Evolutionary conservation across 2,888 invertebrate species (phyloP), one percentile per base, ranked within the genome.

Genomic region (Spilarctia lutea): DNA sequence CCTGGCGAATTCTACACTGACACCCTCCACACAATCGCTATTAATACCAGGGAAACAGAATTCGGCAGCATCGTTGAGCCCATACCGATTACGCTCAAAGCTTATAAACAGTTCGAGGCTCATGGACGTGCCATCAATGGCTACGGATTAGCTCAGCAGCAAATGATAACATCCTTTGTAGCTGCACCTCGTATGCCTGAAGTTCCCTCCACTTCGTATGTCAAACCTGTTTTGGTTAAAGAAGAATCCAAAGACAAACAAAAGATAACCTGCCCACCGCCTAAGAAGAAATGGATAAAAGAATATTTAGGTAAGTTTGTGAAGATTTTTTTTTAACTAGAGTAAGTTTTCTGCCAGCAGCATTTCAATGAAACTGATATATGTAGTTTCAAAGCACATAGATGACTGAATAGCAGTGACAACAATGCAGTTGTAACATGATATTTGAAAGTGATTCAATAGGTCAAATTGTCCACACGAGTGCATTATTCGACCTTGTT

Each of bases 281-380:
- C 97, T 66, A 97, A 97, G 94, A 97, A 97, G 95, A 97, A 97
- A 91, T 97, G 97, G 97, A 97, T 97, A 82, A 96, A 96, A 86
- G 97, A 97, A 89, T 97, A 97, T 90, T 92, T 97, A 85, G 96
- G 96, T 94, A 92, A 97, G 97, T 93, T 75, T 68, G 63, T 72
- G 60, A 75, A 30, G 13, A 42, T 65, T 65, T 56, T 30, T 18
- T 24, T 16, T 45, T 69, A 24, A 65, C 13, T 20, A 45, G 71
- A 30, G 27, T 70, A n/a, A 39, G 1, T 39, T 18, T 6, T 20
- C 11, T 11, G 8, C 18, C 20, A 39, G 18, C 20, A 42, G 20
- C 16, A 24, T 35, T 35, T 13, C 20, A 68, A 7, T 56, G 11
- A 10, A 16, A 42, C 2, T 8, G 13, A 11, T 42, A 6, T 63